Conservation (phyloP, 2,888 invertebrate genomes). For the Stegana nigrithorax region DNA sequence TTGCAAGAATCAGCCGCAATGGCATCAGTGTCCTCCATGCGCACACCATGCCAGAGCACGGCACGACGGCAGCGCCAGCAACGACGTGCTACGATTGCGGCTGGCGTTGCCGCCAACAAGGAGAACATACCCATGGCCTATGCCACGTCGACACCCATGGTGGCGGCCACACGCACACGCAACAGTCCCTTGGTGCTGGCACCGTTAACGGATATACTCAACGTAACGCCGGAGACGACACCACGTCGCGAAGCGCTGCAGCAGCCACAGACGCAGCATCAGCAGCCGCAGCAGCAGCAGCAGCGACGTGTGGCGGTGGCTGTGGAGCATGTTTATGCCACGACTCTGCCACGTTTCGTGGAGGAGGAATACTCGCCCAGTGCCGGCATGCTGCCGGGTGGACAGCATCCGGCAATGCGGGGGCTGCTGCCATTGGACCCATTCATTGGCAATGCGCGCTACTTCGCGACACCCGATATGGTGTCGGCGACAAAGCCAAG, state of each 20-base stretch:
- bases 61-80: constrained; percentile 37
- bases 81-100: constrained; percentile 59
- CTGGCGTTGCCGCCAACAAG: too few relatives aligned
- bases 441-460: constrained; percentile 63
- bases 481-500: not conserved
- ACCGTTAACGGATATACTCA: constrained; percentile 58
- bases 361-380: constrained; percentile 68
- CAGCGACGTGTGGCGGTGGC: not conserved
- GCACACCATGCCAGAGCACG: constrained; percentile 25
- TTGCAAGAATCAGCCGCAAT: constrained; percentile 36
- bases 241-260: too few relatives aligned
- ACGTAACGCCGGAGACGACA: constrained; percentile 49
- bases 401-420: constrained; percentile 62
- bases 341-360: constrained; percentile 64
- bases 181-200: constrained; percentile 58
- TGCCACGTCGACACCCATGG: constrained; percentile 18
- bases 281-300: constrained; percentile 38
- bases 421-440: constrained; percentile 63
- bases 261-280: not conserved
- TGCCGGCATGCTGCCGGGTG: constrained; percentile 44
- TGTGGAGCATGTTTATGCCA: constrained; percentile 50
- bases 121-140: constrained; percentile 52
- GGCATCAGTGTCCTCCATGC: constrained; percentile 3
- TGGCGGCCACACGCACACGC: constrained; percentile 50
- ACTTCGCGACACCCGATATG: constrained; percentile 47